Base-by-base conservation (phyloP, 1,140 invertebrate species). In the Papilio dardanus region DNA sequence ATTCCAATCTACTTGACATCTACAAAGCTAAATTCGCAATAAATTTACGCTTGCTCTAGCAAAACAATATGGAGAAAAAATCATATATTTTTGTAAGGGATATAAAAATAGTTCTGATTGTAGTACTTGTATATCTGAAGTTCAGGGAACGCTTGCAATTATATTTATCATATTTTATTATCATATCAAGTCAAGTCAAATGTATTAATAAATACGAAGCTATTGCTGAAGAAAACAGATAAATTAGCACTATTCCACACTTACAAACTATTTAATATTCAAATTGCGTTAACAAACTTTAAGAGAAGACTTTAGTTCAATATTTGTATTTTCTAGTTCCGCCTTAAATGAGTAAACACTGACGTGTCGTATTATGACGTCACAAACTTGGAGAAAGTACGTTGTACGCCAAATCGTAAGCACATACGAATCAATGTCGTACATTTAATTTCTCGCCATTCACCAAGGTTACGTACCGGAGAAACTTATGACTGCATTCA, bases 391-490 rank as follows among this genome's bases (percentile, higher is more conserved):
- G 76, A 69, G 76, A 77, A 77, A 77, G 76, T 74, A 67, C 40
- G 71, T 74, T 71, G 66, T 40, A 68, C 35, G 37, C 71, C 65
- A 19, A 77, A 74, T 50, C 68, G 71, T 68, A 74, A 66, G 24
- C 66, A 74, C 66, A 77, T 35, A 21, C 67, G 33, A 35, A 69
- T 35, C 67, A 69, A 69, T 69, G 67, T 40, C 33, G 67, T 69
- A 35, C 31, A 31, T n/a, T 35, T 68, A 69, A 69, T 69, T 69
- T 69, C 33, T 40, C 33, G 67, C 33, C 35, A 69, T 19, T 69
- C 67, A 74, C 62, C 76, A 77, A 77, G 76, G 76, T 77, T 74
- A 77, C 71, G 71, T 74, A 21, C 67, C 31, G 33, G 67, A 69
- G 67, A 69, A 69, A 69, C 19, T 69, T 69, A 69, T 69, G 33